phyloP scores from a whole-genome alignment of 1,140 invertebrate genomes.

The Neodiprion lecontei region DNA sequence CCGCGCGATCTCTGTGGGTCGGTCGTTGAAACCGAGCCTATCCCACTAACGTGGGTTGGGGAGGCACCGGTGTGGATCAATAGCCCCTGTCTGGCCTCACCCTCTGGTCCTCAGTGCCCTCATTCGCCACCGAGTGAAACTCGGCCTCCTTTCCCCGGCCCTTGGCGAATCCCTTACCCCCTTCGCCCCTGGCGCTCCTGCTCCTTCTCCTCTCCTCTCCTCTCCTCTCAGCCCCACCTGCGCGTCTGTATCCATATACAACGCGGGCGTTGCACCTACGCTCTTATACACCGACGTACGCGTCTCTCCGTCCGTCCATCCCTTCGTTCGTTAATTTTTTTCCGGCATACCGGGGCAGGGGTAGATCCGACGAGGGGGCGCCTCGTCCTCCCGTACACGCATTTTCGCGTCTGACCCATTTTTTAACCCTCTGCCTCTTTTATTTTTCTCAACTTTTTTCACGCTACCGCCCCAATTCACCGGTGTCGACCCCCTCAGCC shows the following conservation, averaged over 20 bases:
- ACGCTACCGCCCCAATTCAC: background rate
- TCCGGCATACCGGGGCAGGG: too few relatives aligned
- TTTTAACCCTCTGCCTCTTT: background rate
- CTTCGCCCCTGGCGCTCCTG: background rate
- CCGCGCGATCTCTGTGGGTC: conserved; percentile 29
- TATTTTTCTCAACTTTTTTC: background rate
- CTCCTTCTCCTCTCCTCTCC: background rate
- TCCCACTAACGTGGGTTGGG: conserved; percentile 42
- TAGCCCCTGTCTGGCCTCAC: conserved; percentile 59
- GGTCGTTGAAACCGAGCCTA: conserved; percentile 44
- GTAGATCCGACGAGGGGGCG: too few relatives aligned
- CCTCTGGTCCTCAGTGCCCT: conserved; percentile 49
- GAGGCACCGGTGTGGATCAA: conserved; percentile 54
- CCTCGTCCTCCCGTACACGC: background rate
- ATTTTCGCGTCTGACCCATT: conserved; percentile 2
- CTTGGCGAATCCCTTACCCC: conserved; percentile 8
- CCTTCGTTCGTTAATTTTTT: too few relatives aligned
- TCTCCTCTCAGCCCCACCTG: background rate
- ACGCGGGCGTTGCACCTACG: too few relatives aligned
- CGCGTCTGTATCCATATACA: background rate
- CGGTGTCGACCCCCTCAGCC: background rate
- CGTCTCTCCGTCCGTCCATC: too few relatives aligned
- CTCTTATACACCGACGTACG: too few relatives aligned
- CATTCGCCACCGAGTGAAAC: conserved; percentile 48
- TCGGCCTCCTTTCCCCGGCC: conserved; percentile 15